Conservation (phyloP, 2,797 vertebrate species). For the Fringilla coelebs region DNA sequence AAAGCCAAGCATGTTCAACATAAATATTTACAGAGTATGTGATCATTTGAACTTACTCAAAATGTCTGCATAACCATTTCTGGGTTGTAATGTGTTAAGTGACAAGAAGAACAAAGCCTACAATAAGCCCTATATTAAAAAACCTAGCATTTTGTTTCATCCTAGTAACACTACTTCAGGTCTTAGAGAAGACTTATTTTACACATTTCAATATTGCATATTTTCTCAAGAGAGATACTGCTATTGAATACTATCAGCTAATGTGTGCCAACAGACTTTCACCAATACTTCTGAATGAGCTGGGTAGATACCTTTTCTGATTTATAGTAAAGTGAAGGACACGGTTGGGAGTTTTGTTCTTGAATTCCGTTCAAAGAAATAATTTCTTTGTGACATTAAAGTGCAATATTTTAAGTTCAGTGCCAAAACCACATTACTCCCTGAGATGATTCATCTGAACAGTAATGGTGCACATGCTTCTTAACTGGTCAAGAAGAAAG, state of each 20-base stretch:
- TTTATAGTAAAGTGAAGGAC: conserved; percentile 5
- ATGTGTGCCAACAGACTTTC: background rate
- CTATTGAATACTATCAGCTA: background rate
- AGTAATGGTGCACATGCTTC: background rate
- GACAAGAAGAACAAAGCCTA: background rate
- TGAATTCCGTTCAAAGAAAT: background rate
- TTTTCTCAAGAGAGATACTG: background rate
- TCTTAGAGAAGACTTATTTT: background rate
- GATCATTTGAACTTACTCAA: background rate
- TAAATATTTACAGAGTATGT: background rate
- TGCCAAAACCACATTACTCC: background rate
- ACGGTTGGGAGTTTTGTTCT: background rate
- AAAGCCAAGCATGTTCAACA: background rate
- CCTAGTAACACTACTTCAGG: background rate
- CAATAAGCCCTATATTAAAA: background rate
- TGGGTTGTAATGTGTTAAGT: background rate
- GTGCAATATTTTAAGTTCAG: background rate
- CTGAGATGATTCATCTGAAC: background rate
- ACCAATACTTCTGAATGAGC: conserved; percentile 21
- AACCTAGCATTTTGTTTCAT: background rate
- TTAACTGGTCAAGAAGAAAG: background rate
- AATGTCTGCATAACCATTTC: background rate
- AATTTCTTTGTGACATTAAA: background rate
- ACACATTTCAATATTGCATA: background rate
- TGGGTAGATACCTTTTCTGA: background rate